Percentiles rank a stretch among this genome's conserved stretches.
These are phyloP conservation scores for Pogonocichla stellata DNA, from an alignment of 2,113 vertebrate genomes.

Conservation along the genomic window DNA sequence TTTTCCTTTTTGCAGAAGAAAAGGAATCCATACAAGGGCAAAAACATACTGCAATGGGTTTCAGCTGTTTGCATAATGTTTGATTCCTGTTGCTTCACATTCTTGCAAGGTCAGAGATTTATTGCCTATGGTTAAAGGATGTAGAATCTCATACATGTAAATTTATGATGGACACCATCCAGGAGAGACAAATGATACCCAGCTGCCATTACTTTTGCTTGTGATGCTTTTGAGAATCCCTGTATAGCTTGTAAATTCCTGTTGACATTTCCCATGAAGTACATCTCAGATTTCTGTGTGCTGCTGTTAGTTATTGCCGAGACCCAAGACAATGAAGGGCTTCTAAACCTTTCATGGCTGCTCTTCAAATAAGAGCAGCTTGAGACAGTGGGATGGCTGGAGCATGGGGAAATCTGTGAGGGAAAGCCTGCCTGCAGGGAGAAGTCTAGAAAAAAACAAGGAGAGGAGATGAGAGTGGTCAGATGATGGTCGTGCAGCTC, in stretches of 20 bases:
- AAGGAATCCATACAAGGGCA: background rate
- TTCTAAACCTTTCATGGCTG: background rate
- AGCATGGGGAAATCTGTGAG: background rate
- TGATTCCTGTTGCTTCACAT: background rate
- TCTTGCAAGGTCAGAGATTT: conserved; percentile 1
- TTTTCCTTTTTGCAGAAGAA: background rate
- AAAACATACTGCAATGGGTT: background rate
- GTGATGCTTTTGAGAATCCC: background rate
- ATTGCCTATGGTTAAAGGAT: background rate
- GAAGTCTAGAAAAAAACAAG: background rate
- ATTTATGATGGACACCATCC: background rate
- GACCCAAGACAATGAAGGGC: background rate
- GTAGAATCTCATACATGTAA: background rate
- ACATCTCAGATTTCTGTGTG: background rate
- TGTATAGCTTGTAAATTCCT: background rate
- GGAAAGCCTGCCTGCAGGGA: background rate
- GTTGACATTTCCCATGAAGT: background rate
- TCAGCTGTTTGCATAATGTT: background rate
- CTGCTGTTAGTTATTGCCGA: background rate
- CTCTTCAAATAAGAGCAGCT: background rate
- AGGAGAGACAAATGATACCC: background rate
- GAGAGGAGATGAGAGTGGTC: background rate
- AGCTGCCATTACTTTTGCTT: background rate
- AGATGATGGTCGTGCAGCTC: background rate
- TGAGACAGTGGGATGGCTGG: background rate